phyloP scores from a whole-genome alignment of 2,113 vertebrate genomes.

The Nerophis ophidion region DNA sequence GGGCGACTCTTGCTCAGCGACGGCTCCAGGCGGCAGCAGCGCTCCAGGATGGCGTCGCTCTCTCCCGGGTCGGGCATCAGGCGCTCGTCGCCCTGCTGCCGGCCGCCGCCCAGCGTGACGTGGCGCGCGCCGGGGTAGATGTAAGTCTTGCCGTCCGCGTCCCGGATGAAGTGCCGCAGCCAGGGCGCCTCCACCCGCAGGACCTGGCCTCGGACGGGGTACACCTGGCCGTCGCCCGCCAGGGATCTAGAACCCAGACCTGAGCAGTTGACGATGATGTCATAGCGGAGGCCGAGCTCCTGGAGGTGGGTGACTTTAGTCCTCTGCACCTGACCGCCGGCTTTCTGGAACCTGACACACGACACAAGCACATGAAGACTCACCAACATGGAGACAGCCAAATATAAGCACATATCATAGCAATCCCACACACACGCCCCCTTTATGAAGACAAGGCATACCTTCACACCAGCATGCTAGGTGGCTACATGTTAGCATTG shows the following conservation, averaged over 20 bases:
- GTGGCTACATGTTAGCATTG: no score
- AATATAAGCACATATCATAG: no score
- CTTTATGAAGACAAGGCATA: no score
- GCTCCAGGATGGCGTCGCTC: constrained; percentile 73
- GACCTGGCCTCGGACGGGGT: constrained; percentile 83
- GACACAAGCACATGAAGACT: neutral
- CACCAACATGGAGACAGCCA: no score
- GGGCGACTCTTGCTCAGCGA: constrained; percentile 69
- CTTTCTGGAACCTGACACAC: constrained; percentile 71
- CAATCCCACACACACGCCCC: no score
- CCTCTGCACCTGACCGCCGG: constrained; percentile 65
- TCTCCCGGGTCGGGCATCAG: constrained; percentile 64
- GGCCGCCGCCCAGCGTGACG: constrained; percentile 81
- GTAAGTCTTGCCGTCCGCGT: constrained; percentile 76
- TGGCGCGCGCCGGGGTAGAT: constrained; percentile 79
- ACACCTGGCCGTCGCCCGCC: constrained; percentile 64
- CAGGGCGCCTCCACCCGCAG: constrained; percentile 84
- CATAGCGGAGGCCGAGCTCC: constrained; percentile 71
- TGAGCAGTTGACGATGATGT: constrained; percentile 84
- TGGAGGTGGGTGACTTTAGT: constrained; percentile 74
- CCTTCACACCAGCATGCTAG: no score
- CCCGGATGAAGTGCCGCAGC: constrained; percentile 85
- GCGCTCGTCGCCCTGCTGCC: constrained; percentile 75
- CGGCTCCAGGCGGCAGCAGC: constrained; percentile 79
- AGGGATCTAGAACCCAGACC: constrained; percentile 80